Conservation (phyloP, 2,888 invertebrate genomes). For the Nomada hirtipes region DNA sequence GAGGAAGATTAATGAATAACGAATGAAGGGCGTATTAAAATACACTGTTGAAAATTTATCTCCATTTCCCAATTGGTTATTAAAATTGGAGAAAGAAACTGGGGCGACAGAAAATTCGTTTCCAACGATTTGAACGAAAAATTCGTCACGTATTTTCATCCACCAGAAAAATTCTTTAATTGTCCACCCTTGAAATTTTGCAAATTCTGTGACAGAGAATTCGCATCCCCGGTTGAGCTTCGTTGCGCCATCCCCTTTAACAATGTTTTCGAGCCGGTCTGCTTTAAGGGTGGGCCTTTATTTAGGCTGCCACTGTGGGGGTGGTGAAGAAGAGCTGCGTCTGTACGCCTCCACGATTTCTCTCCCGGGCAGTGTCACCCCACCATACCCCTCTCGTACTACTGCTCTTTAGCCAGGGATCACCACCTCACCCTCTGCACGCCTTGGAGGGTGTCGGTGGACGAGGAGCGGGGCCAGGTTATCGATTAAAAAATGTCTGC, state of each 20-base stretch:
- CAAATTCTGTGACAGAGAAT: too few relatives aligned
- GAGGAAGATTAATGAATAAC: too few relatives aligned
- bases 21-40: too few relatives aligned
- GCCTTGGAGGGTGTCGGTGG: constrained; percentile 70
- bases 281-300: constrained; percentile 83
- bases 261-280: constrained; percentile 82
- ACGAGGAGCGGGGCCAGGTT: constrained; percentile 75
- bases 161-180: too few relatives aligned
- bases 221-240: constrained; percentile 4
- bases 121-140: background rate
- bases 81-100: too few relatives aligned
- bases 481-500: constrained; percentile 85
- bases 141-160: too few relatives aligned
- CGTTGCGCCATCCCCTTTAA: constrained; percentile 80
- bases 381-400: constrained; percentile 40
- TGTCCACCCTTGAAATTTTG: too few relatives aligned
- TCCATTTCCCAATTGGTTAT: background rate
- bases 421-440: constrained; percentile 64
- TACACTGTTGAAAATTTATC: background rate
- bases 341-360: constrained; percentile 67
- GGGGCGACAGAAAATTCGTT: background rate
- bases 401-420: constrained; percentile 67
- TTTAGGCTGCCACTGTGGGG: constrained; percentile 79
- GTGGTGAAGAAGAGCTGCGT: constrained; percentile 65
- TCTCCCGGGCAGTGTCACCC: constrained; percentile 62